phyloP scores from a whole-genome alignment of 1,140 invertebrate species.

The Solenopsis invicta region DNA sequence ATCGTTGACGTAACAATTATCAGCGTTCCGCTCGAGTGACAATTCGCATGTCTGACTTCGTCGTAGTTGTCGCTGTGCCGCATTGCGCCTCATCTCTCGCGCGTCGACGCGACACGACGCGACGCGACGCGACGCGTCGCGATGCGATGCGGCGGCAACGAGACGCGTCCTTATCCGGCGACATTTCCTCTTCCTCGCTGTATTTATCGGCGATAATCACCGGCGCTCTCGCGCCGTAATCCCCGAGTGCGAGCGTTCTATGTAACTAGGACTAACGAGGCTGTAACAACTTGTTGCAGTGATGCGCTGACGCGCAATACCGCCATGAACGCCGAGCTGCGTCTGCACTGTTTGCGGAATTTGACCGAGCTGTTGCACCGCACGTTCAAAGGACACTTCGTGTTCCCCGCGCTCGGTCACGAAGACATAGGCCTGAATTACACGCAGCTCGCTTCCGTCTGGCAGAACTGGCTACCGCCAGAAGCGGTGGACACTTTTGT shows the following conservation, averaged over 20 bases:
- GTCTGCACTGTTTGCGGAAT: constrained; percentile 91
- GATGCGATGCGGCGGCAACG: too few relatives aligned
- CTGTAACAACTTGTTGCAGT: constrained; percentile 86
- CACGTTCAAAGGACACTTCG: constrained; percentile 93
- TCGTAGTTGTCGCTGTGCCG: constrained; percentile 2
- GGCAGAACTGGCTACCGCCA: constrained; percentile 93
- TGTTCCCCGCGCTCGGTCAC: constrained; percentile 94
- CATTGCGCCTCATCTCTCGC: constrained; percentile 22
- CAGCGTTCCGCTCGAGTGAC: neutral
- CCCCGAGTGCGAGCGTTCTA: constrained; percentile 18
- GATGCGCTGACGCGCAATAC: constrained; percentile 89
- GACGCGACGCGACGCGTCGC: neutral
- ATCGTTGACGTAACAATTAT: constrained; percentile 39
- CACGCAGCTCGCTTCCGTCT: constrained; percentile 90
- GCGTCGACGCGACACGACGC: neutral
- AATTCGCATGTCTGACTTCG: constrained; percentile 8
- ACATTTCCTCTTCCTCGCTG: constrained; percentile 21
- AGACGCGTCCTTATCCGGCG: constrained; percentile 26
- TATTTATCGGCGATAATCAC: constrained; percentile 64
- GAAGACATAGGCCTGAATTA: constrained; percentile 91
- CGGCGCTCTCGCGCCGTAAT: constrained; percentile 23
- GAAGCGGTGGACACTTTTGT: constrained; percentile 93
- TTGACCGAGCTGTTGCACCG: constrained; percentile 92
- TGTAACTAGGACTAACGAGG: constrained; percentile 69
- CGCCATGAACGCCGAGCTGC: constrained; percentile 88